Evolutionary conservation across 2,888 invertebrate genomes (phyloP).

Genomic region (Slavum lentiscoides): DNA sequence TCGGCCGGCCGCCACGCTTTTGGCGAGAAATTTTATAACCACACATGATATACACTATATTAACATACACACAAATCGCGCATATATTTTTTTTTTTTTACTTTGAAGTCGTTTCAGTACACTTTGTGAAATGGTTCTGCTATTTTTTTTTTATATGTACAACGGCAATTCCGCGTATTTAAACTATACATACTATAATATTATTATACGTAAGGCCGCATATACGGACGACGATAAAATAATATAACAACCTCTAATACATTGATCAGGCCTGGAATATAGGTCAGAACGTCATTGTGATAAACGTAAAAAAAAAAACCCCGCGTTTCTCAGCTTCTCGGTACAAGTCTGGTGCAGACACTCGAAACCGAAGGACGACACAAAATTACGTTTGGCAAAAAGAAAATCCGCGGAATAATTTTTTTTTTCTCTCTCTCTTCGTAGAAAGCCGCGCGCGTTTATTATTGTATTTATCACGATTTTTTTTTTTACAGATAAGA

Average conservation of each 20-base stretch:
- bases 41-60: no score
- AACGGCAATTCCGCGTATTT: not conserved
- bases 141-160: not conserved
- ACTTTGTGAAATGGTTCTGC: not conserved
- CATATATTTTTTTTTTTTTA: not conserved
- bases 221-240: not conserved
- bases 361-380: not conserved
- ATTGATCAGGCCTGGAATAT: constrained; percentile 7
- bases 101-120: constrained; percentile 17
- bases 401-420: not conserved
- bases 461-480: not conserved
- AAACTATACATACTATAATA: no score
- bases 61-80: not conserved
- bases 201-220: not conserved
- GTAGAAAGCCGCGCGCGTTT: not conserved
- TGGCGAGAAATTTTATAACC: not conserved
- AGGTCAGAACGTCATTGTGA: not conserved
- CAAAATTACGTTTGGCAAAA: not conserved
- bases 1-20: not conserved
- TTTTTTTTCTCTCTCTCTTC: no score
- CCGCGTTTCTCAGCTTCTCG: not conserved
- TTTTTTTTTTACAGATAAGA: no score
- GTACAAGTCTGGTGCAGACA: not conserved
- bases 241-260: not conserved
- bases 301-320: not conserved